Conservation (phyloP, 2,113 vertebrate genomes). For the Notothenia coriiceps region DNA sequence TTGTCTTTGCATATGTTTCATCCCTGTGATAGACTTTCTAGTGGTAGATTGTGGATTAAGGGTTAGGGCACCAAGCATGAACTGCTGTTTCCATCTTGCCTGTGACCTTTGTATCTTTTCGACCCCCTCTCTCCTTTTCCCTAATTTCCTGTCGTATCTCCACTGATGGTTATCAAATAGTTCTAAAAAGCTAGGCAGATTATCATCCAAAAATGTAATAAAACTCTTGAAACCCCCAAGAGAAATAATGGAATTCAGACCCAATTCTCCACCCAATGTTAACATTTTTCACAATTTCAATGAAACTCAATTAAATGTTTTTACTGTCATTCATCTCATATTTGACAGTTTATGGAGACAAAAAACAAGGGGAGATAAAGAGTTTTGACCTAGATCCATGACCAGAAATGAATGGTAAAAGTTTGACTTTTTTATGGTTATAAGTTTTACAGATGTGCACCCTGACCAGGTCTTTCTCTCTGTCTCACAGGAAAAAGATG, state of each 20-base stretch:
- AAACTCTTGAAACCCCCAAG: not conserved
- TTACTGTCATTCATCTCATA: not conserved
- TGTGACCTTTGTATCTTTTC: not conserved
- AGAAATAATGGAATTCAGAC: not conserved
- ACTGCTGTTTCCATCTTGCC: not conserved
- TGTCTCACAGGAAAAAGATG: constrained; percentile 78
- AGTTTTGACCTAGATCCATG: not conserved
- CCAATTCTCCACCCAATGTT: not conserved
- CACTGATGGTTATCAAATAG: not conserved
- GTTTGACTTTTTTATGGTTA: not conserved
- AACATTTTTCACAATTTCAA: not conserved
- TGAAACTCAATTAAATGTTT: not conserved
- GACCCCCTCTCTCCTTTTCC: not conserved
- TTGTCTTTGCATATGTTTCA: not conserved
- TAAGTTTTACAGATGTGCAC: not conserved
- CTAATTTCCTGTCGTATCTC: not conserved
- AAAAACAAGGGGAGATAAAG: not conserved
- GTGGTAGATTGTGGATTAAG: too few species aligned
- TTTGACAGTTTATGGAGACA: too few species aligned
- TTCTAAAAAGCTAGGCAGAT: not conserved
- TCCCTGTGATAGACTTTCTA: not conserved
- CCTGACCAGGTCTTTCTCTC: not conserved
- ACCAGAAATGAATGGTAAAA: not conserved
- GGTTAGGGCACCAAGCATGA: not conserved
- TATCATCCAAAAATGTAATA: not conserved